Evolutionary conservation across 2,888 invertebrate species (phyloP).

Genomic region (Habroteleia sp.): DNA sequence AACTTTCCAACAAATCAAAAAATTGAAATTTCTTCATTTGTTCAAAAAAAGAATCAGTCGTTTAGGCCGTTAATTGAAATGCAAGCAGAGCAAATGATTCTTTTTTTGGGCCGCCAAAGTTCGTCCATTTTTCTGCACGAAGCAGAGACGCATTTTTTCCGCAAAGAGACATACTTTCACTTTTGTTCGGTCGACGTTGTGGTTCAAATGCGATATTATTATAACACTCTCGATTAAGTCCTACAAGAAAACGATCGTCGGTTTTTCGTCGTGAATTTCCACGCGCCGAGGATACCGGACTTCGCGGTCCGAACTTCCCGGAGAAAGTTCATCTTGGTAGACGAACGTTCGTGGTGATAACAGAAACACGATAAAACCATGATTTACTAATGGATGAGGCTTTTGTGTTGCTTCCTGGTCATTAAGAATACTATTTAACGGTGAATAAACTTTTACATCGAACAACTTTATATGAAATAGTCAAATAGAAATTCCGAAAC

Average conservation of each 20-base stretch:
- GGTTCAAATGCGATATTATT: constrained; percentile 37
- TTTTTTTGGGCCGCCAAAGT: constrained; percentile 16
- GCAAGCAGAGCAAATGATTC: constrained; percentile 11
- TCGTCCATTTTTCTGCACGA: constrained; percentile 42
- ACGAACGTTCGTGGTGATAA: constrained; percentile 42
- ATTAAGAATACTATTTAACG: constrained; percentile 23
- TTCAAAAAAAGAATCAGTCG: too few relatives aligned
- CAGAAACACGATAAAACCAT: constrained; percentile 30
- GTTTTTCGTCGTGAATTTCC: constrained; percentile 23
- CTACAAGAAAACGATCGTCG: constrained; percentile 24
- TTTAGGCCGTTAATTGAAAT: neutral
- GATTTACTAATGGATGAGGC: constrained; percentile 19
- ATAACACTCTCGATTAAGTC: constrained; percentile 47
- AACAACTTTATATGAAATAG: too few relatives aligned
- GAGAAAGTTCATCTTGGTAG: constrained; percentile 31
- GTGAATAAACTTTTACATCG: constrained; percentile 30
- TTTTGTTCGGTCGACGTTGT: constrained; percentile 39
- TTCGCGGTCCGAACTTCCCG: constrained; percentile 36
- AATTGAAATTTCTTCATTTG: too few relatives aligned
- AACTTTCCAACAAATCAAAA: too few relatives aligned
- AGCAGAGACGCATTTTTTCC: constrained; percentile 36
- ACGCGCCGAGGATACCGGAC: constrained; percentile 22
- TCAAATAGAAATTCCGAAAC: too few relatives aligned
- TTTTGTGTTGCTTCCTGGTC: constrained; percentile 27
- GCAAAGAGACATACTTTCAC: constrained; percentile 44